Base-by-base conservation (phyloP, 2,113 vertebrate genomes). In the Pseudopipra pipra region DNA sequence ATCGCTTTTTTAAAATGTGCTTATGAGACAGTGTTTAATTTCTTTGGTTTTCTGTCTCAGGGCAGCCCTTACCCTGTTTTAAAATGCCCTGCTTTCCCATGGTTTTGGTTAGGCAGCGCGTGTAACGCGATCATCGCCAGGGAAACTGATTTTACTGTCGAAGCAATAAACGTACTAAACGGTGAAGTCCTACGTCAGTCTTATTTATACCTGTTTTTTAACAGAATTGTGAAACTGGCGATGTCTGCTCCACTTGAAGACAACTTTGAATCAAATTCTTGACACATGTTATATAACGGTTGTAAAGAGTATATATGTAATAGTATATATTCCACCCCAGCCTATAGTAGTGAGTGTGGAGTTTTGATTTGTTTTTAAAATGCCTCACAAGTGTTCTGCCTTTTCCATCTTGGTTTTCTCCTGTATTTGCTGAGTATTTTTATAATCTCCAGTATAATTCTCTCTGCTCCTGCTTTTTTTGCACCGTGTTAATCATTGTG, bases 401-500 rank as follows among this genome's bases (percentile, higher is more conserved):
- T 7, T 0, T 76, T 83, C 41, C 3, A 1, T 49, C 44, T 31
- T 18, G 22, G 5, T 51, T 89, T 78, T 41, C 16, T 46, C 6
- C 2, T 19, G 8, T 67, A 17, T 67, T 82, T 86, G 9, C 37
- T 44, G 4, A 27, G 16, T 44, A 6, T 31, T 79, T 78, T 51
- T 51, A 20, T 76, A 33, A 8, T 27, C 4, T 59, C 30, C n/a
- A 8, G 3, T 85, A 4, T 49, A 37, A 66, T 55, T 43, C 23
- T 7, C 7, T 15, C 0, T 58, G 9, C 14, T 71, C 3, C 13
- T 44, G 56, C 39, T 56, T 11, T 73, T 66, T 81, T 71, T 28
- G 5, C 21, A 51, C 25, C 1, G 0, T 3, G 13, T 46, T 79
- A 44, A 11, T 66, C 8, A 1, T 5, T 70, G 12, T 3, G 0